These are phyloP conservation scores for Anguilla pacifica DNA, from an alignment of 2,797 vertebrate species.

Conservation along the genomic window DNA sequence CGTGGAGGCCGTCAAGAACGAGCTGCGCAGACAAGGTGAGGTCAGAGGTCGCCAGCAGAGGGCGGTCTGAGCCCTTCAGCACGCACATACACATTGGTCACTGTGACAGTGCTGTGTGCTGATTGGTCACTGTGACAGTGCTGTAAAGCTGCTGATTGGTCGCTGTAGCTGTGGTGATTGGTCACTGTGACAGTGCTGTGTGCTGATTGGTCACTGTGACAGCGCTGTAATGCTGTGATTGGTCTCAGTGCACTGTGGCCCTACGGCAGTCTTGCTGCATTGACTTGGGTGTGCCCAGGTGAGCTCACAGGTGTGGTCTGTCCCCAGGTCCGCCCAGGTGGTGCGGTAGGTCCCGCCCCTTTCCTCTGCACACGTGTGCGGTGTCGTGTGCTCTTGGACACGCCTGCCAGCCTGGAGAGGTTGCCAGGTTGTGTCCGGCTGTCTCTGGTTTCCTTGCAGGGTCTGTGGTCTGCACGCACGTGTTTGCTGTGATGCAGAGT, in stretches of 20 bases:
- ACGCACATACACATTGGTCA: neutral
- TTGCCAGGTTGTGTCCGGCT: neutral
- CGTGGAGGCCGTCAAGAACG: conserved; percentile 95
- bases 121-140: no score
- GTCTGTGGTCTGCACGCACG: neutral
- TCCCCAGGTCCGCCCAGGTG: conserved; percentile 82
- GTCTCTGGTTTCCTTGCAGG: neutral
- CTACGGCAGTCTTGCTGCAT: neutral
- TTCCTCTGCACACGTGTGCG: conserved; percentile 59
- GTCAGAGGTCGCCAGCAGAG: neutral
- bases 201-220: no score
- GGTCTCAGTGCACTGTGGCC: neutral
- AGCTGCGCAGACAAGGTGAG: conserved; percentile 91
- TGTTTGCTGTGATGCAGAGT: neutral
- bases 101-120: no score
- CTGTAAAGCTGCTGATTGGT: neutral
- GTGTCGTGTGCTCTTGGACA: conserved; percentile 50
- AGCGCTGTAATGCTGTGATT: neutral
- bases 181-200: no score
- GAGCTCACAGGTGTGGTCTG: conserved; percentile 59
- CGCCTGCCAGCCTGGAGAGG: neutral
- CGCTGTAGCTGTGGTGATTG: neutral
- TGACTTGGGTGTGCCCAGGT: neutral
- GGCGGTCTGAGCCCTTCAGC: neutral
- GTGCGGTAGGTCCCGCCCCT: conserved; percentile 80